Evolutionary conservation across 2,113 vertebrate species (phyloP), one percentile per base, ranked within the genome.

Genomic region (Pteronura brasiliensis): DNA sequence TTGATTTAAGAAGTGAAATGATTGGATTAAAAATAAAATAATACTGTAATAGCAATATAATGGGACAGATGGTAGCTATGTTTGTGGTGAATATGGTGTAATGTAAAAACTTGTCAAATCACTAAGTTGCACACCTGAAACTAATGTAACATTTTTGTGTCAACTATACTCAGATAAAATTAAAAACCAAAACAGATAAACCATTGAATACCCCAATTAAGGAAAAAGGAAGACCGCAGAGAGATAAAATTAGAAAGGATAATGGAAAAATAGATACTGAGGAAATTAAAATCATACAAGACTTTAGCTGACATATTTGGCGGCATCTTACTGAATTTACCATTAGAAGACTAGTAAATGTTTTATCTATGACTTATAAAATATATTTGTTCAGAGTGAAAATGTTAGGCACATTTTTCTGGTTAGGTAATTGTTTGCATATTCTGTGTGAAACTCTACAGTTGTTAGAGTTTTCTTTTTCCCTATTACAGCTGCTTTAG

Each of bases 1-100:
- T 18, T 31, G 5, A 55, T 79, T 72, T 39, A n/a, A 93, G 90
- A 87, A 88, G 71, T 36, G 52, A 94, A 93, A 59, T 29, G 84
- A n/a, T 94, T 97, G 52, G 42, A 49, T 93, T 89, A 94, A 89
- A 82, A 74, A 71, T 57, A 86, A 72, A 87, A 61, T 76, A 76
- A 44, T 47, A 9, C 4, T 76, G 74, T 74, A 74, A 44, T 76
- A 14, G 72, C 14, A 27, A 31, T 76, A 8, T 31, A 76, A 76
- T 47, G 27, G 74, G 74, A 18, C 27, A 47, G 25, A 47, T 76
- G 42, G 14, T 76, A 44, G 13, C 13, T 44, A 2, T 47, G 27
- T 13, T 76, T 15, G 23, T 47, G 42, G 72, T 76, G 42, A 76
- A 76, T 17, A 76, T 52, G 49, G 7, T 14, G 13, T 74, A 47